Base-by-base conservation (phyloP, 2,113 vertebrate species). In the Syngnathus scovelli region DNA sequence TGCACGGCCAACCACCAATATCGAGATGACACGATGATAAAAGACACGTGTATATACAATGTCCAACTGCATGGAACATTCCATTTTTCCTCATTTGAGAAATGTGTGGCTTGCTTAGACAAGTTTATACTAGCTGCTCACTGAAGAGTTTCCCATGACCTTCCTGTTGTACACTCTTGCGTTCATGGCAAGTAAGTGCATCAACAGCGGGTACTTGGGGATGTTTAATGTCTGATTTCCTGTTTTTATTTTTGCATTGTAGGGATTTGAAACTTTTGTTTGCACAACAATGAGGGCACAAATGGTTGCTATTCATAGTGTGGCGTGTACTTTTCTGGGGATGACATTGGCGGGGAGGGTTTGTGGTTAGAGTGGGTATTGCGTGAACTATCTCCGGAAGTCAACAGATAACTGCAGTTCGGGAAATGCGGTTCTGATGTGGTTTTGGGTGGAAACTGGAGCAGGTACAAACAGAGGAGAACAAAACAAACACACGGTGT, bases 331-430 rank as follows among this genome's bases (percentile, higher is more conserved):
- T 58, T 58, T 16, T 11, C 11, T 11, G 52, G 52, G 52, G 27
- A 33, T 36, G 55, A 36, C 52, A 55, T 23, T 55, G 23, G 39
- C 13, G 21, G 52, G 52, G 15, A 27, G 1, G 12, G 10, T 54
- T 54, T 11, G 51, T 4, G 51, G 9, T 54, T 54, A n/a, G 10
- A 3, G 21, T 55, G 62, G 54, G 68, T 64, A 49, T 64, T 59
- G 67, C 52, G 52, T 55, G 46, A 72, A 73, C 63, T 36, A 73
- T 16, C 80, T 27, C 70, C 13, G 63, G 48, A 75, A 68, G 71
- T 81, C 69, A 71, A 8, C 64, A 49, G 63, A 66, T 75, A 76
- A 69, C 70, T 78, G 15, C 83, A 73, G 73, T 80, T 44, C 67
- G 72, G 60, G 68, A 83, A 76, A 73, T 41, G 55, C 64, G 66